Evolutionary conservation across 2,888 invertebrate genomes (phyloP), one percentile per base, ranked within the genome.

Genomic region (Anorthoa munda): DNA sequence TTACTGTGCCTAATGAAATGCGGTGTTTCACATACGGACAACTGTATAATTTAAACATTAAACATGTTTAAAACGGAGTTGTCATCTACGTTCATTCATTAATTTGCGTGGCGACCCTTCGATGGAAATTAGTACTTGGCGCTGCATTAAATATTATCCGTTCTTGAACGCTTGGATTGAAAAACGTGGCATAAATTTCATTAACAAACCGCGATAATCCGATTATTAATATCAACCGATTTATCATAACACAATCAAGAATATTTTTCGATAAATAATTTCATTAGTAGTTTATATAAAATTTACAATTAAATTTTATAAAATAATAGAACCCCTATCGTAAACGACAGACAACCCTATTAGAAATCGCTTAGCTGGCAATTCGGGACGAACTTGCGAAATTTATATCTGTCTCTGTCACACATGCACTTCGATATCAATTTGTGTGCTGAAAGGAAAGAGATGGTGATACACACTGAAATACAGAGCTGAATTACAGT

Each of bases 321-420:
- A 51, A 51, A 48, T 26, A 13, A 67, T 53, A 72, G 58, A 72
- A 68, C 56, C 50, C 39, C 26, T 66, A 65, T 76, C 56, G 21
- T 58, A 31, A 76, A 56, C 50, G 87, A 48, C 91, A 91, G 89
- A 48, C 92, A 93, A 72, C 93, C 93, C 93, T 93, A 85, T 79
- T 78, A 86, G 88, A 88, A 88, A 88, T 86, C 86, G 90, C 90
- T 88, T 87, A 88, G 87, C 88, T 87, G 73, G 89, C 88, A 89
- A 84, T 86, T 79, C 79, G 76, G 84, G 73, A 82, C 79, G 84
- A 83, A 81, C 79, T 81, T 87, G 92, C 90, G 90, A 90, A 92
- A 92, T 91, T 89, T 92, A 91, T 93, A 89, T 87, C 89, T 86
- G 84, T 93, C 93, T 92, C 93, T 90, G 90, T 93, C 92, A 86